Conservation (phyloP, 2,888 invertebrate species). For the Neocrepidodera transversa region DNA sequence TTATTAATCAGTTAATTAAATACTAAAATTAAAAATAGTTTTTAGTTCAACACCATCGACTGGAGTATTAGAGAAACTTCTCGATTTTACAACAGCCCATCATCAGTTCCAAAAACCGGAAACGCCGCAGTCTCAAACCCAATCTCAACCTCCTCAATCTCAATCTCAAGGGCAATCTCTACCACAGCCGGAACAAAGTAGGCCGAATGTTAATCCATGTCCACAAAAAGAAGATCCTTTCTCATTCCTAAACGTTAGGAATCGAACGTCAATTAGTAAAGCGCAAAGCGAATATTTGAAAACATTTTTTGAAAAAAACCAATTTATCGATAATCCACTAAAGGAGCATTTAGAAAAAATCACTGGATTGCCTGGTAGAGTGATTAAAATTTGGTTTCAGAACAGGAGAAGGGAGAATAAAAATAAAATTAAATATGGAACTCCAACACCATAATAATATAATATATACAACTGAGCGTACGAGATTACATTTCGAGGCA, state of each 20-base stretch:
- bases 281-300: slow-evolving; percentile 29
- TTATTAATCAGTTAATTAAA: too few species aligned
- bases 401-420: slow-evolving; percentile 36
- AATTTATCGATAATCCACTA: slow-evolving; percentile 22
- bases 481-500: too few species aligned
- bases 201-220: not conserved
- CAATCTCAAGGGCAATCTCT: not conserved
- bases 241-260: slow-evolving; percentile 5
- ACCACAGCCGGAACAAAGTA: not conserved
- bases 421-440: slow-evolving; percentile 23
- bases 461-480: too few species aligned
- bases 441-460: not conserved
- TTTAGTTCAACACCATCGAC: slow-evolving; percentile 14
- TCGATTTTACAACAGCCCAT: slow-evolving; percentile 12
- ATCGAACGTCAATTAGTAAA: slow-evolving; percentile 32
- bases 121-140: not conserved
- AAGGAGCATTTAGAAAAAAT: slow-evolving; percentile 29
- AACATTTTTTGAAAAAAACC: slow-evolving; percentile 27
- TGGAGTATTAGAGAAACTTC: slow-evolving; percentile 7
- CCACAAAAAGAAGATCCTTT: slow-evolving; percentile 6
- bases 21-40: slow-evolving; percentile 17
- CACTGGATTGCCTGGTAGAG: slow-evolving; percentile 33
- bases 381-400: slow-evolving; percentile 38
- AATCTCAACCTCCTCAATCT: not conserved
- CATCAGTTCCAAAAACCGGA: slow-evolving; percentile 11